Evolutionary conservation across 2,888 invertebrate genomes (phyloP).

Genomic region (Criorhina ranunculi): DNA sequence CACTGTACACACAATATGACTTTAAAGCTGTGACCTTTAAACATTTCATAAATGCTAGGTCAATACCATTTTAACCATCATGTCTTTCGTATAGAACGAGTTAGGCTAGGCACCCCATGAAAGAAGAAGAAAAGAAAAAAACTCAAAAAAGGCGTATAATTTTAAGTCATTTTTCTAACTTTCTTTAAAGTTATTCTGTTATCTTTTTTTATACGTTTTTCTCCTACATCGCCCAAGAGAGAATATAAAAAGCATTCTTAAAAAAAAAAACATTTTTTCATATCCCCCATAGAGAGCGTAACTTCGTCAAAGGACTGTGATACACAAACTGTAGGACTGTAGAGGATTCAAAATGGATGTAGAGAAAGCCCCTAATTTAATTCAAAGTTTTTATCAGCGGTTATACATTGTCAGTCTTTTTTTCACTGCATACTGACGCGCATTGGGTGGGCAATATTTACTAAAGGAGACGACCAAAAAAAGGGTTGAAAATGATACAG

Average conservation of each 20-base stretch:
- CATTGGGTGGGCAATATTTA: slow-evolving; percentile 35
- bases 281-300: background rate
- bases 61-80: no score
- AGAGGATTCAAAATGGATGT: slow-evolving; percentile 47
- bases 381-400: slow-evolving; percentile 63
- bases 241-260: background rate
- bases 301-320: slow-evolving; percentile 42
- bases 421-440: slow-evolving; percentile 19
- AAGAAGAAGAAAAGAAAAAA: background rate
- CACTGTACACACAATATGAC: no score
- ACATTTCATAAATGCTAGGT: no score
- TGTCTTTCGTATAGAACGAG: no score
- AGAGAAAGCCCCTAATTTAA: slow-evolving; percentile 58
- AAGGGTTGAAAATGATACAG: slow-evolving; percentile 48
- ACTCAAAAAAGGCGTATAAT: background rate
- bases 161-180: slow-evolving; percentile 3
- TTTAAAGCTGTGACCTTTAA: no score
- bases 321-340: slow-evolving; percentile 34
- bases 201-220: slow-evolving; percentile 11
- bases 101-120: no score
- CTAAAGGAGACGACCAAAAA: slow-evolving; percentile 5
- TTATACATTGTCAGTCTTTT: slow-evolving; percentile 38
- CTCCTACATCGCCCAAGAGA: background rate
- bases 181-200: slow-evolving; percentile 19
- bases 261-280: background rate